Conservation (phyloP, 2,797 vertebrate genomes). For the Bovichtus diacanthus region DNA sequence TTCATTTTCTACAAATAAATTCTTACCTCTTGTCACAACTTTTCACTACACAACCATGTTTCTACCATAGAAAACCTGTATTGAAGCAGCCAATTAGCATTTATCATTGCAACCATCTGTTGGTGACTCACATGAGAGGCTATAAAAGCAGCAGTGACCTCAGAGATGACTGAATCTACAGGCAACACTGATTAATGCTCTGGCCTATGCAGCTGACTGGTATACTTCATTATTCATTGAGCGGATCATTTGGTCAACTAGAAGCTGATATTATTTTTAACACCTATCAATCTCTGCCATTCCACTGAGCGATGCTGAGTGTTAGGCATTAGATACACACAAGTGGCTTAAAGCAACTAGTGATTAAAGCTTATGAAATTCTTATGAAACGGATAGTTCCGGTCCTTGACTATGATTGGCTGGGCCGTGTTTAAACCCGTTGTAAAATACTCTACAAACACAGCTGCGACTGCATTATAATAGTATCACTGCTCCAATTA, state of each 20-base stretch:
- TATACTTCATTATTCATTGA: constrained; percentile 56
- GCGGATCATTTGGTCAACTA: constrained; percentile 55
- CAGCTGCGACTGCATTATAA: neutral
- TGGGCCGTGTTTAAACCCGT: neutral
- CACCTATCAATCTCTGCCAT: constrained; percentile 29
- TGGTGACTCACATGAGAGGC: constrained; percentile 53
- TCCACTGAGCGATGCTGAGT: constrained; percentile 1
- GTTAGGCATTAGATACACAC: neutral
- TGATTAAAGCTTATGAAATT: neutral
- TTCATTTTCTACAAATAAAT: neutral
- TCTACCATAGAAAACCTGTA: constrained; percentile 10
- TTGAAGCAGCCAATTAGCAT: constrained; percentile 37
- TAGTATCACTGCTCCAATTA: neutral
- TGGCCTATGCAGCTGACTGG: constrained; percentile 32
- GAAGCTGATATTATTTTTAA: constrained; percentile 56
- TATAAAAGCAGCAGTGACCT: constrained; percentile 41
- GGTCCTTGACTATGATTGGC: neutral
- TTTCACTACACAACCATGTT: neutral
- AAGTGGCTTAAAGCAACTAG: neutral
- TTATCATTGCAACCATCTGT: constrained; percentile 63
- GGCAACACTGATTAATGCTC: constrained; percentile 50
- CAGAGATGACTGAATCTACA: constrained; percentile 24
- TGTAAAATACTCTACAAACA: neutral
- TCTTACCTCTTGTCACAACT: neutral
- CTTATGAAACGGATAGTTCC: neutral